Base-by-base conservation (phyloP, 92 coral and sea anemone genomes). In the Umimayanthus chanpuru region DNA sequence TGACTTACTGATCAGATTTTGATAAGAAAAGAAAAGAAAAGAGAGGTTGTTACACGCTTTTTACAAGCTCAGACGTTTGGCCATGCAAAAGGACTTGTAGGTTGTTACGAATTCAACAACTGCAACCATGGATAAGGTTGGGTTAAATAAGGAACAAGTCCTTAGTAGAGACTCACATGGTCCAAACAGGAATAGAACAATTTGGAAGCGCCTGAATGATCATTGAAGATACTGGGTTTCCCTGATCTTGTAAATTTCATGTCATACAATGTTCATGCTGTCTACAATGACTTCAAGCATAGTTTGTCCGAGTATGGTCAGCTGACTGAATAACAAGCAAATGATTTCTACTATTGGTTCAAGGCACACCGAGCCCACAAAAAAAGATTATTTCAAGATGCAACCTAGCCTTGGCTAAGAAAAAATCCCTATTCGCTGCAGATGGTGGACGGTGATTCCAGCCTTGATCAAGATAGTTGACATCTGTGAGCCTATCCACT, bases 201-300 rank as follows among this genome's bases (percentile, higher is more conserved):
- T 72, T 49, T 73, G 81, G 81, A 85, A 85, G 88, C 72, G 74
- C 81, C 88, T 85, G 88, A 85, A 50, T 50, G 81, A 85, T 85
- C 81, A 85, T 85, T 74, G 72, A 85, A 85, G 88, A 85, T 73
- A 73, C 74, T 85, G 7, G 81, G 81, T 16, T 47, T 85, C 81
- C 81, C 81, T 85, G 88, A 55, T 85, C 88, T 47, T 53, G 81
- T 73, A 85, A 1, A 85, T 11, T 29, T 49, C 49, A 85, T 85
- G 88, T 81, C 81, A 74, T 80, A 28, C 81, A 73, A 85, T 47
- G 81, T 85, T 85, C 88, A 73, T 73, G 32, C 81, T 12, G 32
- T 73, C 2, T 20, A 41, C 18, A 74, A 85, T 73, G 88, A 16
- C 68, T 72, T 85, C 72, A 85, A 85, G 88, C 29, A 73, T 74